phyloP scores from a whole-genome alignment of 2,113 vertebrate species.

The Dolichotis patagonum region DNA sequence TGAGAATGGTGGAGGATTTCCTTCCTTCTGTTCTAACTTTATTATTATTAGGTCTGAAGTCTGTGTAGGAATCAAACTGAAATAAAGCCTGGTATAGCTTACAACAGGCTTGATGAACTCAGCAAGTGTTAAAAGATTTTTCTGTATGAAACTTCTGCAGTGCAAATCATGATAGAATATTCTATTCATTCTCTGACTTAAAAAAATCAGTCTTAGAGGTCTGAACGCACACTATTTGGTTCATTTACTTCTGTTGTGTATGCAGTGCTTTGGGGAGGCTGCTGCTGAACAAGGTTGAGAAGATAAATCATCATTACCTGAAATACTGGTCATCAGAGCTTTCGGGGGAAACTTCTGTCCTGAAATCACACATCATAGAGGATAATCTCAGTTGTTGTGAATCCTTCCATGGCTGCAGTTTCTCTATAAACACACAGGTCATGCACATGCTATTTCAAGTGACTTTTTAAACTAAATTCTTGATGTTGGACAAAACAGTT shows the following conservation, averaged over 20 bases:
- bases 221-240: too few relatives aligned
- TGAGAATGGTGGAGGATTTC: fast-evolving
- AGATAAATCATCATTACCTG: background rate
- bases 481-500: background rate
- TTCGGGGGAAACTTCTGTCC: background rate
- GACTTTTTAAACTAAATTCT: background rate
- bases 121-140: background rate
- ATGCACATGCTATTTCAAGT: background rate
- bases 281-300: background rate
- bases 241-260: background rate
- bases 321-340: background rate
- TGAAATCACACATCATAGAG: background rate
- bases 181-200: fast-evolving
- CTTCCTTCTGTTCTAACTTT: background rate
- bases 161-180: background rate
- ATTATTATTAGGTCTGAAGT: background rate
- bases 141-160: background rate
- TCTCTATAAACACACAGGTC: background rate
- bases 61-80: background rate
- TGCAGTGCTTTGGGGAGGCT: background rate
- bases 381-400: background rate
- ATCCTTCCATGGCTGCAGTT: too few relatives aligned
- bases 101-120: background rate
- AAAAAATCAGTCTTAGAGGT: too few relatives aligned
- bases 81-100: background rate